These are phyloP conservation scores for Anhinga anhinga DNA, from an alignment of 2,113 vertebrate genomes.

Conservation along the genomic window DNA sequence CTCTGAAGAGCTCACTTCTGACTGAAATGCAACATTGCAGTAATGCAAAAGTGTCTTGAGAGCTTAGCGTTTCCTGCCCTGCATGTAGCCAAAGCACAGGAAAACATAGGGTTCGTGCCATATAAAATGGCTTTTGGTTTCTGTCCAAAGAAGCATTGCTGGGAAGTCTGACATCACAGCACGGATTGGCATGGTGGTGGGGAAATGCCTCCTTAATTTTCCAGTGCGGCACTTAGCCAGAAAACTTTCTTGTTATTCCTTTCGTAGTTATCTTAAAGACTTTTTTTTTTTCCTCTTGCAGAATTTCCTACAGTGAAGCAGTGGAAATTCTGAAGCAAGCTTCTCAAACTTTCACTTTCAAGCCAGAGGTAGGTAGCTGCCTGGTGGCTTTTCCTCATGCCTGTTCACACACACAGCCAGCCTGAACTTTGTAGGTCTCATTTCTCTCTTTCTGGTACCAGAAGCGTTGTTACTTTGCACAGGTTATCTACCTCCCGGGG, in stretches of 20 bases:
- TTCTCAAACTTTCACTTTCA: slow-evolving; percentile 82
- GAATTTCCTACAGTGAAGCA: slow-evolving; percentile 91
- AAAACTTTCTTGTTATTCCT: slow-evolving; percentile 20
- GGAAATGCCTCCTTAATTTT: slow-evolving; percentile 55
- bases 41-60: not conserved
- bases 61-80: not conserved
- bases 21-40: not conserved
- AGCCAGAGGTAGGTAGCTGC: slow-evolving; percentile 77
- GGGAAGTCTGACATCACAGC: slow-evolving; percentile 51
- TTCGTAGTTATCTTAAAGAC: not conserved
- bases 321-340: slow-evolving; percentile 84
- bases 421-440: not conserved
- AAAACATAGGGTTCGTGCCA: not conserved
- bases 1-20: not conserved
- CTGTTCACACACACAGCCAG: not conserved
- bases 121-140: slow-evolving; percentile 13
- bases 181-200: not conserved
- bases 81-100: not conserved
- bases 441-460: not conserved
- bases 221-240: not conserved
- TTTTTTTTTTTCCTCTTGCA: slow-evolving; percentile 44
- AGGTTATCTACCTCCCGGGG: not conserved
- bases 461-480: not conserved
- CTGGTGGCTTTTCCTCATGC: not conserved
- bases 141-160: slow-evolving; percentile 13